Percentiles rank a stretch among this genome's conserved stretches.
Evolutionary conservation across 2,797 vertebrate species (phyloP).

Genomic region (Characodon lateralis): DNA sequence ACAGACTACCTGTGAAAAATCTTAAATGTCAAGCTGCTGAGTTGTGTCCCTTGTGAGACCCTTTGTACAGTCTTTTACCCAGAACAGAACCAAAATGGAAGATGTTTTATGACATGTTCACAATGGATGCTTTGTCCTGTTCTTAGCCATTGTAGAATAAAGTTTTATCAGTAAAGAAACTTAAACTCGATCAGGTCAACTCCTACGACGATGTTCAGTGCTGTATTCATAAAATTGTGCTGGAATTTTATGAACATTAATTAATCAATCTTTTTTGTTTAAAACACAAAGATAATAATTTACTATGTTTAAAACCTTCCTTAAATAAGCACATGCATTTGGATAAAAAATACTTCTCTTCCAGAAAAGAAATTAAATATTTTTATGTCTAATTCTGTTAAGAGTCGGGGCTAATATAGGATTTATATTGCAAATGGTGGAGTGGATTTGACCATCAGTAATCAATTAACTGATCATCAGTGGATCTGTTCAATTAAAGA

Average conservation of each 20-base stretch:
- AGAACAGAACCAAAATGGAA: background rate
- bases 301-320: too few species aligned
- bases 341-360: too few species aligned
- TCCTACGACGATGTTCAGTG: background rate
- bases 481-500: too few species aligned
- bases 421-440: too few species aligned
- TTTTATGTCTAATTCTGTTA: too few species aligned
- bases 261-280: background rate
- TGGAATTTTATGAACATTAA: background rate
- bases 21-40: conserved; percentile 15
- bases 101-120: background rate
- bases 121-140: background rate
- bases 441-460: too few species aligned
- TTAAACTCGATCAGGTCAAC: background rate
- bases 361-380: too few species aligned
- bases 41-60: conserved; percentile 3
- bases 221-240: background rate
- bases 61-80: conserved; percentile 5
- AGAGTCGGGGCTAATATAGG: too few species aligned
- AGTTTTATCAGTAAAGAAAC: background rate
- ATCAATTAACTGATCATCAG: too few species aligned
- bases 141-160: background rate
- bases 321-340: too few species aligned
- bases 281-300: too few species aligned
- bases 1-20: conserved; percentile 7